Base-by-base conservation (phyloP, 2,797 vertebrate genomes). In the Sebastes kiyomatsui region DNA sequence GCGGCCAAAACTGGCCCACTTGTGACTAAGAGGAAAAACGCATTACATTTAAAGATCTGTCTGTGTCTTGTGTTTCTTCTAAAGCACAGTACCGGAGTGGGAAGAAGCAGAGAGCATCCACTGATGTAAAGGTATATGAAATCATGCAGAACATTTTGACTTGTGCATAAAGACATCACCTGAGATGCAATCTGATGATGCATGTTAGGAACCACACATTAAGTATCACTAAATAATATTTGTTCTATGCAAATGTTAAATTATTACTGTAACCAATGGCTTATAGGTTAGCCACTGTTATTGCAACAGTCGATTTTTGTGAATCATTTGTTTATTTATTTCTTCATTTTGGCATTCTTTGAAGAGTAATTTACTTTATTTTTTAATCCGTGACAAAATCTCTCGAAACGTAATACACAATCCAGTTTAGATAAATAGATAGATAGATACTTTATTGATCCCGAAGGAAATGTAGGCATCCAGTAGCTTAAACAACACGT, bases 1-100 rank as follows among this genome's bases (percentile, higher is more conserved):
- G 85, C 27, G 66, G 77, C 87, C 84, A 86, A 85, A 93, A 90
- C 67, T 69, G 86, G 80, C 83, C 80, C 81, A 92, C 86, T 90
- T 85, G 73, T 86, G 82, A 88, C 75, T 67, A 77, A 84, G 71
- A 74, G 67, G 70, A 79, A 80, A 68, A 79, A 84, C 52, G 49
- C 42, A 67, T 72, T 58, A 66, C 65, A 22, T 89, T 74, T 82
- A 64, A 79, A 87, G 76, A 71, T 75, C 28, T 42, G 30, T 72
- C 64, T 33, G 38, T 28, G 61, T 73, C 32, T 75, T 80, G 59
- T 70, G 33, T 71, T 70, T 67, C 25, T 7, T 70, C 33, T 42
- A 35, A 71, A 42, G 38, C 6, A 42, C 38, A 16, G 68, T 33
- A 25, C 75, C 67, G 59, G 54, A 58, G 49, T 11, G 23, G 11